Percentiles rank a stretch among this genome's conserved stretches.
phyloP scores from a whole-genome alignment of 30 jellyfish, hydroid and myxozoan species.

The Hydractinia echinata region DNA sequence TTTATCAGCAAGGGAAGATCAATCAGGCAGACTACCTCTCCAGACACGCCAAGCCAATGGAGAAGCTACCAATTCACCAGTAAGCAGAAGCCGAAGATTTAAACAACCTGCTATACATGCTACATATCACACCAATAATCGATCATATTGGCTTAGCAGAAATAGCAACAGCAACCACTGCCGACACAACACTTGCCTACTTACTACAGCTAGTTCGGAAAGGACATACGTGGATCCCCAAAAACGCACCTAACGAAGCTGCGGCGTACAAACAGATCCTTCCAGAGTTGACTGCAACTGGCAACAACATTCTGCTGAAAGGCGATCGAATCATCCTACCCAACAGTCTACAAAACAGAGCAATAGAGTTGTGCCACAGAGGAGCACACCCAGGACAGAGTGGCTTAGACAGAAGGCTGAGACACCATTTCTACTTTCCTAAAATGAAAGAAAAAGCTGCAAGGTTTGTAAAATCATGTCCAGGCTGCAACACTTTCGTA shows the following conservation, averaged over 20 bases:
- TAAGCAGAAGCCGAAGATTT: neutral
- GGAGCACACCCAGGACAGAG: conserved; percentile 51
- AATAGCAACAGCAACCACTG: too few relatives aligned
- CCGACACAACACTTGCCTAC: neutral
- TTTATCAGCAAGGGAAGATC: neutral
- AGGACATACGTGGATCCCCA: too few relatives aligned
- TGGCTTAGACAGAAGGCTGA: conserved; percentile 29
- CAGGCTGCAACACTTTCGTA: conserved; percentile 38
- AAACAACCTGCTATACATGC: too few relatives aligned
- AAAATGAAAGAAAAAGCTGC: conserved; percentile 26
- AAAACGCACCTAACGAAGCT: too few relatives aligned
- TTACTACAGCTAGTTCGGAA: neutral
- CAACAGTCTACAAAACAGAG: conserved; percentile 14
- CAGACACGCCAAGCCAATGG: neutral
- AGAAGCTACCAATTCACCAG: too few relatives aligned
- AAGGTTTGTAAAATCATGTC: too few relatives aligned
- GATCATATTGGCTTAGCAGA: too few relatives aligned
- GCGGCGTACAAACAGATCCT: neutral
- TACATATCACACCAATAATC: too few relatives aligned
- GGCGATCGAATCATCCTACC: conserved; percentile 37
- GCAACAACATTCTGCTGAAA: conserved; percentile 28
- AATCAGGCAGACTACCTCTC: neutral
- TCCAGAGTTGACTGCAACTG: conserved; percentile 34
- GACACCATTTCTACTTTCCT: conserved; percentile 45
- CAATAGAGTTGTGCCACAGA: conserved; percentile 37